These are phyloP conservation scores for Drosophila acutilabella DNA, from an alignment of 2,888 invertebrate species.

Conservation along the genomic window DNA sequence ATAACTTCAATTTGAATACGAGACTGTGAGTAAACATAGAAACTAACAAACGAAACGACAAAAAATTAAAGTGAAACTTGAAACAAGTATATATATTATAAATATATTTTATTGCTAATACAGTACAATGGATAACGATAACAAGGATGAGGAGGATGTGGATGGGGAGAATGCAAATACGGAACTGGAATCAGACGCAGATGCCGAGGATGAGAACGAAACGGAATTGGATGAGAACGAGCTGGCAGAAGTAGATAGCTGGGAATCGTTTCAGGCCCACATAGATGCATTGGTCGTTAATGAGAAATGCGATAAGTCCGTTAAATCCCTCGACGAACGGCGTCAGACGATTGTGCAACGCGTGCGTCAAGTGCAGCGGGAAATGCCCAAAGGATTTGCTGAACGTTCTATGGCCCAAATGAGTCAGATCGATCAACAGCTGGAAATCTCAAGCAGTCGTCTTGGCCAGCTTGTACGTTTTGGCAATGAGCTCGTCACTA, in stretches of 20 bases:
- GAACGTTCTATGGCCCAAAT: constrained; percentile 84
- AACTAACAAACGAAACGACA: background rate
- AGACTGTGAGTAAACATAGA: constrained; percentile 5
- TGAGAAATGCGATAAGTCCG: constrained; percentile 51
- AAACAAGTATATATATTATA: background rate
- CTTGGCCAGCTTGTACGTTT: constrained; percentile 89
- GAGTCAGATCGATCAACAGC: constrained; percentile 88
- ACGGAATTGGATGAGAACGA: constrained; percentile 29
- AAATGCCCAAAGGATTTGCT: constrained; percentile 52
- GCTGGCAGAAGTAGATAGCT: constrained; percentile 44
- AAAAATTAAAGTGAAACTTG: background rate
- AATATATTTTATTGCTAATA: constrained; percentile 6
- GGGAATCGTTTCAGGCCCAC: constrained; percentile 59
- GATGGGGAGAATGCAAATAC: constrained; percentile 34
- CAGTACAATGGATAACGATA: constrained; percentile 45
- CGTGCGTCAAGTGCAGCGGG: constrained; percentile 45
- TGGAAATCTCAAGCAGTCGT: constrained; percentile 88
- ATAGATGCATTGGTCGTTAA: constrained; percentile 54
- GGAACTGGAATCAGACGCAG: constrained; percentile 15
- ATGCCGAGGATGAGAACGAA: constrained; percentile 30
- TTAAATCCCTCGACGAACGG: constrained; percentile 52
- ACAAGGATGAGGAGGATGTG: constrained; percentile 61
- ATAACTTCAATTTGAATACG: constrained; percentile 2
- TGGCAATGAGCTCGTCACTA: constrained; percentile 91
- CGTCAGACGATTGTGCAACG: constrained; percentile 46